Evolutionary conservation across 2,113 vertebrate species (phyloP), one percentile per base, ranked within the genome.

Genomic region (Gavialis gangeticus): DNA sequence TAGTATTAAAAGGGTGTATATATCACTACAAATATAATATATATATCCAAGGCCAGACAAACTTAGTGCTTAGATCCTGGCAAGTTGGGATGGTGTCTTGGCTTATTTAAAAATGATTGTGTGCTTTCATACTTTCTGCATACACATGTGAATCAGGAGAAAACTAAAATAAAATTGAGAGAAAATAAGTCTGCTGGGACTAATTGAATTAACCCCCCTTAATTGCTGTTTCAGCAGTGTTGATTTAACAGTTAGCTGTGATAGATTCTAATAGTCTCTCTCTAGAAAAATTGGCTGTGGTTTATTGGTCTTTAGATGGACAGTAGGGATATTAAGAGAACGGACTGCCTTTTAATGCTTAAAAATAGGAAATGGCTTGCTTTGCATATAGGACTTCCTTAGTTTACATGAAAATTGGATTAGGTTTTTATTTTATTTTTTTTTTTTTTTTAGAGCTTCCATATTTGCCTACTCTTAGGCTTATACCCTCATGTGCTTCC

Each of bases 171-270:
- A 88, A 91, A 69, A 94, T 92, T 75, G 16, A 77, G 62, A 15
- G 12, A 59, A 77, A 90, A 78, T 19, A 94, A 55, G 81, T 88
- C 85, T 94, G 2, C 54, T 92, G 77, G 79, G 60, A 71, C 85
- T 97, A 90, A 97, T 96, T 94, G 90, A 89, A 79, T 92, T 94
- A 57, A 55, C 27, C 46, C 16, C 93, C 67, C 79, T 82, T 95
- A 97, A 91, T 94, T 92, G 78, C 69, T 82, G 24, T n/a, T 93
- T 91, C 75, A 89, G 85, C 10, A 37, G 22, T 90, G 90, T 96
- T 91, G 10, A 78, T 95, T 89, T 90, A 82, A 78, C 85, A 76
- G 85, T 96, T 91, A 75, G 54, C 79, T 82, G 19, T 11, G 4
- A 88, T 92, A 84, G 76, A 84, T 90, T 93, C 77, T 79, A 66